Percentiles rank a stretch among this genome's conserved stretches.
These are phyloP conservation scores for Tholera decimalis DNA, from an alignment of 2,888 invertebrate species.

Conservation along the genomic window DNA sequence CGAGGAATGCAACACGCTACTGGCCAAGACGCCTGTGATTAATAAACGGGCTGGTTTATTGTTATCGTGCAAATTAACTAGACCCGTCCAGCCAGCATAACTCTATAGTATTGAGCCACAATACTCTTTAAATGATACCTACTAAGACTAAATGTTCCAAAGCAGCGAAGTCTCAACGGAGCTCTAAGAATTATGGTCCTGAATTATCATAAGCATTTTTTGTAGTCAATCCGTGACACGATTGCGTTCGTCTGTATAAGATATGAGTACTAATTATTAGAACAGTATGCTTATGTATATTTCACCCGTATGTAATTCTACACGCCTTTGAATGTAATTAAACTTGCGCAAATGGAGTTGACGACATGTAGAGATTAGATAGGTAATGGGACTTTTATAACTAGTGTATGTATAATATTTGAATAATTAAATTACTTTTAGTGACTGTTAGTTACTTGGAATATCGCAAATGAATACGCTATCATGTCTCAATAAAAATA, in stretches of 20 bases:
- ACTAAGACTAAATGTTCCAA: conserved; percentile 55
- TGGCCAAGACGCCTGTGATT: conserved; percentile 67
- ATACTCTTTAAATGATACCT: conserved; percentile 19
- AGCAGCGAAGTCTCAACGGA: conserved; percentile 36
- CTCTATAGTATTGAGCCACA: conserved; percentile 30
- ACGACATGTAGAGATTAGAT: conserved; percentile 47
- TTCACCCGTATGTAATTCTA: conserved; percentile 30
- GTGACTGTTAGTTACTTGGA: background rate
- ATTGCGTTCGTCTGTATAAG: conserved; percentile 71
- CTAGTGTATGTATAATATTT: conserved; percentile 3
- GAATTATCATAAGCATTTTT: conserved; percentile 70
- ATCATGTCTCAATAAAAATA: too few species aligned
- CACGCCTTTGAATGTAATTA: conserved; percentile 42
- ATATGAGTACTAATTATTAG: conserved; percentile 62
- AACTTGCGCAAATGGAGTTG: conserved; percentile 33
- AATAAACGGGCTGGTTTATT: conserved; percentile 70
- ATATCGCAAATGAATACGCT: background rate
- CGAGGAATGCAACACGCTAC: conserved; percentile 75
- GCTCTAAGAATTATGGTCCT: conserved; percentile 58
- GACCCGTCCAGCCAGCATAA: conserved; percentile 58
- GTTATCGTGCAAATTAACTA: conserved; percentile 65
- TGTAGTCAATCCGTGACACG: conserved; percentile 75
- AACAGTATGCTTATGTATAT: conserved; percentile 47
- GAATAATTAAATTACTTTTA: conserved; percentile 10
- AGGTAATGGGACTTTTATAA: conserved; percentile 4